These are phyloP conservation scores for Phalanger gymnotis DNA, from an alignment of 2,797 vertebrate species.

Conservation along the genomic window DNA sequence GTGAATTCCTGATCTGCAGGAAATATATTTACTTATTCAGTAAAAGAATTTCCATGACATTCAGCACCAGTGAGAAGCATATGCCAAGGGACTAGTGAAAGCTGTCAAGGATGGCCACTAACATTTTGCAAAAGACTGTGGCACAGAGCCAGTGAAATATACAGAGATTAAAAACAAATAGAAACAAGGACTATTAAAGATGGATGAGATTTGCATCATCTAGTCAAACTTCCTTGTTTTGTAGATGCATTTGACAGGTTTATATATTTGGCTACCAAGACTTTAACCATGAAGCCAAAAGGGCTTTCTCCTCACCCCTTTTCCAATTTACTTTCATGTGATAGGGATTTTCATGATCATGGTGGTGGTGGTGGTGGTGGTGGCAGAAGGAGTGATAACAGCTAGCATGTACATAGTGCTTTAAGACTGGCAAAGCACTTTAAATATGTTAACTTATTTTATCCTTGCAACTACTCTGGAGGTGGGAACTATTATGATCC, in stretches of 20 bases:
- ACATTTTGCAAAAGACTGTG: background rate
- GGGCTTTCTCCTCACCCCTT: background rate
- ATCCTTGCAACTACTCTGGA: background rate
- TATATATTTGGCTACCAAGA: slow-evolving; percentile 21
- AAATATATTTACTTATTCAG: slow-evolving; percentile 20
- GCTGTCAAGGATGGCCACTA: slow-evolving; percentile 3
- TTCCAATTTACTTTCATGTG: slow-evolving; percentile 36
- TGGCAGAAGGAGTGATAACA: background rate
- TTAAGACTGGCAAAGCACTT: background rate
- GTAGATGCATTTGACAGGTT: background rate
- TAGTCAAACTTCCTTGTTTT: background rate
- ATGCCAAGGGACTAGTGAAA: background rate
- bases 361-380: background rate
- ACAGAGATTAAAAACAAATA: background rate
- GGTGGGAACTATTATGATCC: background rate
- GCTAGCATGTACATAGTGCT: background rate
- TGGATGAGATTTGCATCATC: background rate
- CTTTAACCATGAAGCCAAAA: slow-evolving; percentile 39
- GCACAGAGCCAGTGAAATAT: background rate
- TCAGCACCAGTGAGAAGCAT: background rate
- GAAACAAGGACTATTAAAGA: slow-evolving; percentile 12
- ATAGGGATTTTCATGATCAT: background rate
- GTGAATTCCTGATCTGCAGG: too few species aligned
- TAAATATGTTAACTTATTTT: background rate
- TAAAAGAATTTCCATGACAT: slow-evolving; percentile 37